Evolutionary conservation across 2,797 vertebrate species (phyloP).

Genomic region (Sebastes cheni): DNA sequence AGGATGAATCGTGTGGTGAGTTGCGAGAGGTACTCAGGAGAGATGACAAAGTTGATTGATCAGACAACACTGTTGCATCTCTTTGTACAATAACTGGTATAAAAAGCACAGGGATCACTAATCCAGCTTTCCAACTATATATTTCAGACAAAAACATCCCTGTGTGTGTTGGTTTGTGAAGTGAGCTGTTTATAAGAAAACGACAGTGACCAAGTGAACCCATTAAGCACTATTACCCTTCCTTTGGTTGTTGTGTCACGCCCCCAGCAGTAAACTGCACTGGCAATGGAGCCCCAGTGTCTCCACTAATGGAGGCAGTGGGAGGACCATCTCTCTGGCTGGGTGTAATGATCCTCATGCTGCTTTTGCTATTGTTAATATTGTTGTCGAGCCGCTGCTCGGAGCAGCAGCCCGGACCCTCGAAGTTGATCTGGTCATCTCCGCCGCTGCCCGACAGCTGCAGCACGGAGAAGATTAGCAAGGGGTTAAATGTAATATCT

Average conservation of each 20-base stretch:
- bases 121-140: neutral
- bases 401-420: conserved; percentile 33
- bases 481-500: conserved; percentile 76
- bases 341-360: conserved; percentile 32
- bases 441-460: conserved; percentile 64
- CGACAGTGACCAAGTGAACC: conserved; percentile 18
- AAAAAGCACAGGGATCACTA: neutral
- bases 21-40: neutral
- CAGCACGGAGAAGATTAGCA: conserved; percentile 69
- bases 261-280: conserved; percentile 20
- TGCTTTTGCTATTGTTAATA: conserved; percentile 40
- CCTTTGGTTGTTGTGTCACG: conserved; percentile 11
- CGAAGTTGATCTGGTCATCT: conserved; percentile 56
- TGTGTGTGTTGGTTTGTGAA: conserved; percentile 2
- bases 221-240: conserved; percentile 7
- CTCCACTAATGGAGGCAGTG: conserved; percentile 44
- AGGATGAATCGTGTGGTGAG: neutral
- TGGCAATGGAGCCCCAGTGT: conserved; percentile 7
- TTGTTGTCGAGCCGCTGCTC: conserved; percentile 11
- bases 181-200: conserved; percentile 7
- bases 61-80: neutral
- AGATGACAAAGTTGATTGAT: neutral
- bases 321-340: conserved; percentile 30
- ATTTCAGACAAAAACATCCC: neutral
- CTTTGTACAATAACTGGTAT: neutral